These are phyloP conservation scores for Carcinoscorpius rotundicauda DNA, from an alignment of 1,140 invertebrate genomes.

Conservation along the genomic window DNA sequence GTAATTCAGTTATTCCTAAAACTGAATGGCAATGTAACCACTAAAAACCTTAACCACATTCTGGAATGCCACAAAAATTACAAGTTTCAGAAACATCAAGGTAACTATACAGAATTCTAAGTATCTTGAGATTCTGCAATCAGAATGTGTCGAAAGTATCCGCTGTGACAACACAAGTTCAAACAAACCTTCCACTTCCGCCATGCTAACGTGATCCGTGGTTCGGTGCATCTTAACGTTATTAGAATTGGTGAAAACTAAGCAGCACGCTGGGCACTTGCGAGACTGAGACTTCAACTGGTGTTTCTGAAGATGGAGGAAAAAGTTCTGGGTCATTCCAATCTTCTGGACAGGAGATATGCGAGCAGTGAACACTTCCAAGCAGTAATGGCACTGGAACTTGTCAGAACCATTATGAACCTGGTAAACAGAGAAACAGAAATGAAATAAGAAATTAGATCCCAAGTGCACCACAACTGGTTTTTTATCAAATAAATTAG, in stretches of 20 bases:
- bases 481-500: no score
- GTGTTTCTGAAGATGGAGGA: constrained; percentile 13
- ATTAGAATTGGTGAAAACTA: constrained; percentile 7
- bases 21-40: no score
- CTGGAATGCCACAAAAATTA: no score
- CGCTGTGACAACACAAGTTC: no score
- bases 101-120: no score
- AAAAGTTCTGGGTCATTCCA: constrained; percentile 11
- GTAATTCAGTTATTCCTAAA: no score
- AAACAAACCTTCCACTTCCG: neutral
- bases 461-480: no score
- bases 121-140: no score
- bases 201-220: constrained; percentile 5
- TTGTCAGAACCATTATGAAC: constrained; percentile 3
- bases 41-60: no score
- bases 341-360: neutral
- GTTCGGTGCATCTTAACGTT: constrained; percentile 10
- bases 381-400: constrained; percentile 5
- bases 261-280: constrained; percentile 14
- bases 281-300: constrained; percentile 13
- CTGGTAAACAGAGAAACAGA: neutral
- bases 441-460: no score
- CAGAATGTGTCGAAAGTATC: no score
- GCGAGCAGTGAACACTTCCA: constrained; percentile 2
- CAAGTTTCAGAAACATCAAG: no score